Percentiles rank a stretch among this genome's conserved stretches.
phyloP scores from a whole-genome alignment of 2,797 vertebrate species.

The Masticophis lateralis region DNA sequence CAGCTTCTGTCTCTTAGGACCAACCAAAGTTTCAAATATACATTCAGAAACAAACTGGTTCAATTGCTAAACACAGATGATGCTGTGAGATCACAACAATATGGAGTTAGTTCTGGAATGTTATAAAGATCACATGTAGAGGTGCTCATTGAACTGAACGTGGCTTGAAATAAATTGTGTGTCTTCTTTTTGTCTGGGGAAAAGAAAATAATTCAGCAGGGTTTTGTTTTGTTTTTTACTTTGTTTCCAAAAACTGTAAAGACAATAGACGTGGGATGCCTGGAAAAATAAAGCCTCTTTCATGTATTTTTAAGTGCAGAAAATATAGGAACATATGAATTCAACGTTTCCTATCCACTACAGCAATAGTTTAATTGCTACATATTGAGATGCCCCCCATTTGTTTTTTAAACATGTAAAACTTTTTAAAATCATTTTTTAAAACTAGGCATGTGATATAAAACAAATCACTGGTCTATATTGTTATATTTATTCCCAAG shows the following conservation, averaged over 20 bases:
- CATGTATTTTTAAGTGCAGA: background rate
- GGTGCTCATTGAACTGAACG: background rate
- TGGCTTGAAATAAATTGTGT: background rate
- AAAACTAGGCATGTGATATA: background rate
- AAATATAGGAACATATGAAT: background rate
- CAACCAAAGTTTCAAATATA: background rate
- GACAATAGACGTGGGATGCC: background rate
- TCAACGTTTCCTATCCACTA: background rate
- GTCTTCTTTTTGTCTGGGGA: background rate
- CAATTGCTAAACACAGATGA: background rate
- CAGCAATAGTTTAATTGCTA: background rate
- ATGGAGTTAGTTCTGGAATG: background rate
- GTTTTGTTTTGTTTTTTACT: background rate
- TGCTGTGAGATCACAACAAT: background rate
- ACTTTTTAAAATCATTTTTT: background rate
- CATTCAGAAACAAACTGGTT: background rate
- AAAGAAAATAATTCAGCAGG: background rate
- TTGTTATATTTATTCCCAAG: background rate
- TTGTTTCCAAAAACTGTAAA: background rate
- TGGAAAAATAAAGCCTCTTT: background rate
- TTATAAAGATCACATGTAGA: background rate
- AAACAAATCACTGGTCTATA: background rate
- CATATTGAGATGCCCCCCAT: background rate
- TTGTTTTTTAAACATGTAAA: background rate
- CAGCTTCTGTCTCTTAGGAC: background rate